Evolutionary conservation across 2,113 vertebrate species (phyloP).

Genomic region (Atlantisia rogersi): DNA sequence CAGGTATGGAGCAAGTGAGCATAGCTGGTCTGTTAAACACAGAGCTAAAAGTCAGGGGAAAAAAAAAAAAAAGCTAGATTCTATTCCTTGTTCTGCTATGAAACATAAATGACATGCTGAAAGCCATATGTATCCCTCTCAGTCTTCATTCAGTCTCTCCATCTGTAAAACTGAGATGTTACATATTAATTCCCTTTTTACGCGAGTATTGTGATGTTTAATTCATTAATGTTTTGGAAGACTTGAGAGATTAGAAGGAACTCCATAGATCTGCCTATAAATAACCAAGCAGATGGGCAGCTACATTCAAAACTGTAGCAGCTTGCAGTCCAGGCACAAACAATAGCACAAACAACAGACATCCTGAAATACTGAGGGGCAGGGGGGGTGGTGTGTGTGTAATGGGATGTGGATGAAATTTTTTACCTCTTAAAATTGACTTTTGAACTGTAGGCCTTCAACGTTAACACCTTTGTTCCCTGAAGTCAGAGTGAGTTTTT

Average conservation of each 20-base stretch:
- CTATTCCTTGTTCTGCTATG: not conserved
- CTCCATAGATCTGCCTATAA: conserved; percentile 41
- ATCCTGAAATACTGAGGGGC: not conserved
- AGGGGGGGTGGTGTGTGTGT: too few species aligned
- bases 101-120: conserved; percentile 38
- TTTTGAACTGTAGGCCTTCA: not conserved
- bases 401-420: too few species aligned
- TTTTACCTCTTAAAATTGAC: not conserved
- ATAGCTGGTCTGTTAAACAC: not conserved
- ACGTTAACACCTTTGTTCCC: not conserved
- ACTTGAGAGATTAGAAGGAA: conserved; percentile 38
- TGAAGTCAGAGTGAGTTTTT: not conserved
- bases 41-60: not conserved
- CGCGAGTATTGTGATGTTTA: conserved; percentile 54
- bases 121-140: conserved; percentile 39
- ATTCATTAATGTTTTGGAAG: conserved; percentile 58
- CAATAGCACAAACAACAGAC: conserved; percentile 15
- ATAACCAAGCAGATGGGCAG: conserved; percentile 53
- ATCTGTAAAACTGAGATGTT: not conserved
- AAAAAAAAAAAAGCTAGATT: not conserved
- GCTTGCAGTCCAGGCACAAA: conserved; percentile 36
- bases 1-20: not conserved
- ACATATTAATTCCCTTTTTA: conserved; percentile 9
- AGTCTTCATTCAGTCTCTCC: conserved; percentile 23
- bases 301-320: conserved; percentile 21